phyloP scores from a whole-genome alignment of 2,113 vertebrate genomes.

The Trematocara unimaculatum region DNA sequence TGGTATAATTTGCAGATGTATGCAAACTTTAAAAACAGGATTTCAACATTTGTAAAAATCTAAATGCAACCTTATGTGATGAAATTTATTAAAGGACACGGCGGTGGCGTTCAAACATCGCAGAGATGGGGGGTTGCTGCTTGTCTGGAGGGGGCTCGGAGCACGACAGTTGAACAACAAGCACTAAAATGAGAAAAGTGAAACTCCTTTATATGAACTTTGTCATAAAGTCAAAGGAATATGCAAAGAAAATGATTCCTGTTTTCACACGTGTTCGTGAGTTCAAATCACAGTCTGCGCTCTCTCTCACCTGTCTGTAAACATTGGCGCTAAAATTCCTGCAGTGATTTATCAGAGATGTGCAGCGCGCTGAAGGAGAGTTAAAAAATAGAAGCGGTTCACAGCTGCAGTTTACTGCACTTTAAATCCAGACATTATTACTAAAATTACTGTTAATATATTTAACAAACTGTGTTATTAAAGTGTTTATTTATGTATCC shows the following conservation, averaged over 20 bases:
- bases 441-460: neutral
- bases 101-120: neutral
- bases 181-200: neutral
- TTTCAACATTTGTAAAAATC: neutral
- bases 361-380: neutral
- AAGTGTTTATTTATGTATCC: neutral
- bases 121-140: neutral
- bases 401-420: neutral
- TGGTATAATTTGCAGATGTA: neutral
- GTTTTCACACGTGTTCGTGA: neutral
- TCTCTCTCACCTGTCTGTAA: neutral
- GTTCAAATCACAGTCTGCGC: neutral
- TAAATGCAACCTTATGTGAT: neutral
- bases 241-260: neutral
- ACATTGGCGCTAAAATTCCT: neutral
- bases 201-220: neutral
- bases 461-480: neutral
- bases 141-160: neutral
- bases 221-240: neutral
- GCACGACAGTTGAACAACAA: neutral
- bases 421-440: neutral
- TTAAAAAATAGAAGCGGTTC: neutral
- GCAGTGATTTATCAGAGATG: neutral
- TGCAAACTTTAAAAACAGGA: neutral
- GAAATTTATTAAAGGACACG: neutral